Conservation (phyloP, 2,797 vertebrate genomes). For the Rhyacichthys aspro region DNA sequence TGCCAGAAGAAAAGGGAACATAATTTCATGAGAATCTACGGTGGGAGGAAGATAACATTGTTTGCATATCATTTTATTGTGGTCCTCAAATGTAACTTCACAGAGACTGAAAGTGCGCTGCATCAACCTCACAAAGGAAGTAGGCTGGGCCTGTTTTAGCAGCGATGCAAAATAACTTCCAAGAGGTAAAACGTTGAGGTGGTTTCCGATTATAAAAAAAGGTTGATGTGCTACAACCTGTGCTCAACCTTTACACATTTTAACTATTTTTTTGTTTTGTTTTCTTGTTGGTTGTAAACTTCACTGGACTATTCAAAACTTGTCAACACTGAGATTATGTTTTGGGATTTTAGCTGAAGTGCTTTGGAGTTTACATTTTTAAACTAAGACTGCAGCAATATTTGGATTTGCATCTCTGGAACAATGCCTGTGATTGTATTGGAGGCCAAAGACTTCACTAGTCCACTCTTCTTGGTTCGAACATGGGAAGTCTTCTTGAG, state of each 20-base stretch:
- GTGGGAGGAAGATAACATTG: constrained; percentile 42
- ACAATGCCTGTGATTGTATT: constrained; percentile 80
- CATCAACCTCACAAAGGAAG: constrained; percentile 73
- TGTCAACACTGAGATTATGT: constrained; percentile 1
- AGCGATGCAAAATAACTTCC: constrained; percentile 24
- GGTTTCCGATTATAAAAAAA: constrained; percentile 2
- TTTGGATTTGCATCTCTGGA: constrained; percentile 12
- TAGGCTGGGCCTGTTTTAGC: constrained; percentile 57
- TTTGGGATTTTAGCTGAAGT: not conserved
- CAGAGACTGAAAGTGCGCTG: constrained; percentile 52
- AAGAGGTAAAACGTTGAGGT: constrained; percentile 37
- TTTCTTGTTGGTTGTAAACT: constrained; percentile 13
- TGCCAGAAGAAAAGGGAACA: constrained; percentile 46
- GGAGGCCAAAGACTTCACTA: constrained; percentile 74
- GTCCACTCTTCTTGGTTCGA: constrained; percentile 72
- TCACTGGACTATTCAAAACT: constrained; percentile 15
- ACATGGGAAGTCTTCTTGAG: constrained; percentile 66
- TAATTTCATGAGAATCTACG: constrained; percentile 43
- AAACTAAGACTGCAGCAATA: constrained; percentile 11
- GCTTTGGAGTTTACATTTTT: constrained; percentile 9
- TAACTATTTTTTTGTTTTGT: constrained; percentile 8
- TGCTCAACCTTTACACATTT: not conserved
- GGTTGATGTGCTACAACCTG: not conserved
- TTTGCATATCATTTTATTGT: constrained; percentile 68
- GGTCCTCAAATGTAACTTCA: constrained; percentile 60